Evolutionary conservation across 2,113 vertebrate genomes (phyloP).

Genomic region (Tachycineta bicolor): DNA sequence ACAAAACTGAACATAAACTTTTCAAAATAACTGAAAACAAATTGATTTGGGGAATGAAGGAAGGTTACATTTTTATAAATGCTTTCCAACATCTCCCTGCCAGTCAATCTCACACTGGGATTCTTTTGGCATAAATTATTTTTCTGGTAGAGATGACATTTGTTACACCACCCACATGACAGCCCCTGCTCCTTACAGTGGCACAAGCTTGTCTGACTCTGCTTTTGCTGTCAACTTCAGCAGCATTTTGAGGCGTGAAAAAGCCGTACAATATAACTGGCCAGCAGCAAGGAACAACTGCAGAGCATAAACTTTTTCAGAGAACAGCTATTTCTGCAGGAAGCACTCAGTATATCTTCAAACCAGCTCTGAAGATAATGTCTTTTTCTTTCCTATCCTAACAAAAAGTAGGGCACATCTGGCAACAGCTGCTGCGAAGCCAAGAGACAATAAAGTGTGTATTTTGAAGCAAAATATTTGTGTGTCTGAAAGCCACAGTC

Average conservation of each 20-base stretch:
- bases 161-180: not conserved
- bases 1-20: constrained; percentile 12
- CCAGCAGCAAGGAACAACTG: not conserved
- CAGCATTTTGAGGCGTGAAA: not conserved
- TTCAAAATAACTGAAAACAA: not conserved
- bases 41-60: not conserved
- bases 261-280: not conserved
- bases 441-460: not conserved
- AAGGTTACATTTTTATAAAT: not conserved
- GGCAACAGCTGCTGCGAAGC: not conserved
- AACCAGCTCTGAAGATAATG: not conserved
- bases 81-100: not conserved
- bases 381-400: not conserved
- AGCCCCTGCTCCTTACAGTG: not conserved
- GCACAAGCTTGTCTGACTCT: not conserved
- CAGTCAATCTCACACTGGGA: not conserved
- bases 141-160: not conserved
- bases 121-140: not conserved
- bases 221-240: not conserved
- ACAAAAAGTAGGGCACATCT: not conserved
- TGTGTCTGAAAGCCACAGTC: not conserved
- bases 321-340: not conserved
- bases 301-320: not conserved
- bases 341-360: not conserved
- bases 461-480: not conserved